phyloP scores from a whole-genome alignment of 2,888 invertebrate species.

The Eilema sororculum region DNA sequence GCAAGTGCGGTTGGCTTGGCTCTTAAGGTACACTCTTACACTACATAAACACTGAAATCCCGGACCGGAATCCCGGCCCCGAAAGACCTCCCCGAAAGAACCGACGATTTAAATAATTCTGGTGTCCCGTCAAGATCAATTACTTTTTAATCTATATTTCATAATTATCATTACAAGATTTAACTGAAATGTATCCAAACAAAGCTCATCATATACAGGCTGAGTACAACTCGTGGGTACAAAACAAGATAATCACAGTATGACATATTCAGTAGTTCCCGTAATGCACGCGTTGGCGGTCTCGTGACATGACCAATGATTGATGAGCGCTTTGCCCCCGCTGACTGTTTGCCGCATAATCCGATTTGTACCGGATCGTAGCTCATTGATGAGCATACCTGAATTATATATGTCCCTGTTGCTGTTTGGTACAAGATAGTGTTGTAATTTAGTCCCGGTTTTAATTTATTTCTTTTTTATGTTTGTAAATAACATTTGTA shows the following conservation, averaged over 20 bases:
- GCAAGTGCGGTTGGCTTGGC: no score
- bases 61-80: no score
- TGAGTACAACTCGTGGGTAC: not conserved
- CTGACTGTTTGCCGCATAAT: slow-evolving; percentile 28
- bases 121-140: no score
- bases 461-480: not conserved
- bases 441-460: not conserved
- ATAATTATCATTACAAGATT: no score
- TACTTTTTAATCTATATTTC: no score
- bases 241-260: slow-evolving; percentile 17
- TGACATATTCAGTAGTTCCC: slow-evolving; percentile 19
- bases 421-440: slow-evolving; percentile 12
- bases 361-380: slow-evolving; percentile 27
- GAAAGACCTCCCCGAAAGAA: no score
- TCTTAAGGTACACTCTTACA: no score
- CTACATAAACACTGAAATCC: no score
- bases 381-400: slow-evolving; percentile 18
- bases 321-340: slow-evolving; percentile 30
- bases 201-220: not conserved
- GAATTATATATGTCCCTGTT: slow-evolving; percentile 33
- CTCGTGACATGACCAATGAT: slow-evolving; percentile 29
- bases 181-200: no score
- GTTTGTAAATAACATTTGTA: not conserved
- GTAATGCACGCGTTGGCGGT: slow-evolving; percentile 26
- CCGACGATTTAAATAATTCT: no score